Percentiles rank a stretch among this genome's conserved stretches.
phyloP scores from a whole-genome alignment of 2,888 invertebrate species.

The Cistogaster globosa region DNA sequence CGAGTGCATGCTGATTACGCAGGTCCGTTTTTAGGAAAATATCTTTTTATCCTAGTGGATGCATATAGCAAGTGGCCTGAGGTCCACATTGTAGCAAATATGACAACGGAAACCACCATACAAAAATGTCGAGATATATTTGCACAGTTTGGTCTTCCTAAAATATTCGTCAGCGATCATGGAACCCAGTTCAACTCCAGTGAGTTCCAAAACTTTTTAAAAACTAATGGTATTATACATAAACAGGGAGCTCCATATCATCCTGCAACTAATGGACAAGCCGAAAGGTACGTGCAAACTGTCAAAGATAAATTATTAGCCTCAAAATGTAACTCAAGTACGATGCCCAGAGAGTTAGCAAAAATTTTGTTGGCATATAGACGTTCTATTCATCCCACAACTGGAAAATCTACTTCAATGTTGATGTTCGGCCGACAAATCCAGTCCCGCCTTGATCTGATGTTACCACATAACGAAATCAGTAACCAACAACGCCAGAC shows the following conservation, averaged over 20 bases:
- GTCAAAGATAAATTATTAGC: not conserved
- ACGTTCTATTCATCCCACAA: not conserved
- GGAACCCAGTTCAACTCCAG: not conserved
- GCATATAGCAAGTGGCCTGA: not conserved
- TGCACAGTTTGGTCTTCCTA: not conserved
- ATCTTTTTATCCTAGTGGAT: not conserved
- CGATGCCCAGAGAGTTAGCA: not conserved
- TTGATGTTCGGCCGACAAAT: not conserved
- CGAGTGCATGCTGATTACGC: not conserved
- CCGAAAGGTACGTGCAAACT: not conserved
- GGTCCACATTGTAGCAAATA: not conserved
- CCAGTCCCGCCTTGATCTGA: not conserved
- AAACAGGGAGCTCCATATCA: no score
- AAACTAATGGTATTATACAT: not conserved
- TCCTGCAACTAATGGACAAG: no score
- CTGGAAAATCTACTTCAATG: not conserved
- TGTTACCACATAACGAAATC: not conserved
- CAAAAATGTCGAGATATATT: not conserved
- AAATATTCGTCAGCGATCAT: not conserved
- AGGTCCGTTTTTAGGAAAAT: not conserved
- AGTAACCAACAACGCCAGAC: constrained; percentile 2
- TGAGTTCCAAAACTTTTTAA: not conserved
- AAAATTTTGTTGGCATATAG: not conserved
- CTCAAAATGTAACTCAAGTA: not conserved
- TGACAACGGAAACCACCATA: not conserved